A percentile compares a stretch with the other conserved stretches of the same genome.
phyloP scores from a whole-genome alignment of 1,140 invertebrate genomes.

The Polypedilum pembai region DNA sequence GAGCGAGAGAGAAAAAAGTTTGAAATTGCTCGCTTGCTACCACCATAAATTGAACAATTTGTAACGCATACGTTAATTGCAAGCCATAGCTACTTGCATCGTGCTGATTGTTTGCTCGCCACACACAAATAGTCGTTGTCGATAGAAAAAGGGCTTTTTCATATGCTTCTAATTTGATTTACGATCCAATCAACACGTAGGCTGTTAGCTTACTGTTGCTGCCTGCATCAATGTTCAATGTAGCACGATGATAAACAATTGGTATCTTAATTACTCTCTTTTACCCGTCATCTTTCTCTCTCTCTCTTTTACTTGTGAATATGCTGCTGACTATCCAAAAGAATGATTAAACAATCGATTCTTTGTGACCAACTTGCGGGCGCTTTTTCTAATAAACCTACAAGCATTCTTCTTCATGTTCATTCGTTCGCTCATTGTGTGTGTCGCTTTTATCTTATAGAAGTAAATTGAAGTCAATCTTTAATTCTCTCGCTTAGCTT shows the following conservation, averaged over 20 bases:
- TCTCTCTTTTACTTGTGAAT: too few relatives aligned
- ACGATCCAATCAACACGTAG: slow-evolving; percentile 23
- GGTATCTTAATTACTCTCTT: slow-evolving; percentile 21
- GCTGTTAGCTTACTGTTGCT: neutral
- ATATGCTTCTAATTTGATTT: slow-evolving; percentile 25
- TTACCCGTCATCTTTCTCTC: neutral
- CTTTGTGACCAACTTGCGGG: neutral
- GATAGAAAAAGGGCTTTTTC: neutral
- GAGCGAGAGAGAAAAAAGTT: neutral
- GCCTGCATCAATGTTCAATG: neutral
- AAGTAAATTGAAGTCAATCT: slow-evolving; percentile 11
- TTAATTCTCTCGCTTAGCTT: neutral
- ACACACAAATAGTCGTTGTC: neutral
- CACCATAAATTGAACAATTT: slow-evolving; percentile 9
- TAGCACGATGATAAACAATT: slow-evolving; percentile 3
- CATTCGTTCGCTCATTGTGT: neutral
- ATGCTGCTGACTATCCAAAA: too few relatives aligned
- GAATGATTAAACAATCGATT: slow-evolving; percentile 21
- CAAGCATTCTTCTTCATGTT: neutral
- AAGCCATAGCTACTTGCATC: neutral
- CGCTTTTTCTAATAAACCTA: too few relatives aligned
- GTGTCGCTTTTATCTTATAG: neutral
- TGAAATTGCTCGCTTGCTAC: neutral
- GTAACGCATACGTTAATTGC: slow-evolving; percentile 22
- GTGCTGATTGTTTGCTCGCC: neutral